Conservation (phyloP, 1,140 invertebrate species). For the Antheraea pernyi region DNA sequence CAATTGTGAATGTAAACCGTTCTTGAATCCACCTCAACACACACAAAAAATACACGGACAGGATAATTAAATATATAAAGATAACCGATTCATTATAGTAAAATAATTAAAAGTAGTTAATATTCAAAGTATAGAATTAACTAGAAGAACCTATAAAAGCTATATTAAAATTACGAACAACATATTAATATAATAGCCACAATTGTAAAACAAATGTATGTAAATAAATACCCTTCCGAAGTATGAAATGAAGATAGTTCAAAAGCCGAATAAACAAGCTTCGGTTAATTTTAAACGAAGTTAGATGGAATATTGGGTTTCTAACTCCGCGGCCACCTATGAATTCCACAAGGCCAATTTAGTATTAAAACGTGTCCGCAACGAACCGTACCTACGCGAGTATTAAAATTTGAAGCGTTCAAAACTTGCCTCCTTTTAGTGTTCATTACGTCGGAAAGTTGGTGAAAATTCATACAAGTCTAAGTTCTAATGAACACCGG, state of each 20-base stretch:
- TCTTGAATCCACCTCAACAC: no score
- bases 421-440: conserved; percentile 73
- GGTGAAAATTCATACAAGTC: conserved; percentile 73
- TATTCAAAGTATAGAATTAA: no score
- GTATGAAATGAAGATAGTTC: conserved; percentile 36
- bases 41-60: no score
- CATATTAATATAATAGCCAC: no score
- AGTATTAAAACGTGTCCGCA: conserved; percentile 45
- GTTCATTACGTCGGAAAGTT: conserved; percentile 75
- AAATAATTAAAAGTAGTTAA: no score
- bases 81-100: no score
- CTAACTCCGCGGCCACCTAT: conserved; percentile 48
- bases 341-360: conserved; percentile 56
- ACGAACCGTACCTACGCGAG: conserved; percentile 33
- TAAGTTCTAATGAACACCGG: conserved; percentile 76
- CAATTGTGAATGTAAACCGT: no score
- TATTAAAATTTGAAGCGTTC: conserved; percentile 75
- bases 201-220: background rate
- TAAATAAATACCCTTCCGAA: background rate
- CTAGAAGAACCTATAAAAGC: no score
- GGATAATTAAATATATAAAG: no score
- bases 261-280: conserved; percentile 53
- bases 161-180: no score
- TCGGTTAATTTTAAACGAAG: conserved; percentile 49
- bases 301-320: conserved; percentile 65